Conservation (phyloP, 2,888 invertebrate genomes). For the Clivina fossor region DNA sequence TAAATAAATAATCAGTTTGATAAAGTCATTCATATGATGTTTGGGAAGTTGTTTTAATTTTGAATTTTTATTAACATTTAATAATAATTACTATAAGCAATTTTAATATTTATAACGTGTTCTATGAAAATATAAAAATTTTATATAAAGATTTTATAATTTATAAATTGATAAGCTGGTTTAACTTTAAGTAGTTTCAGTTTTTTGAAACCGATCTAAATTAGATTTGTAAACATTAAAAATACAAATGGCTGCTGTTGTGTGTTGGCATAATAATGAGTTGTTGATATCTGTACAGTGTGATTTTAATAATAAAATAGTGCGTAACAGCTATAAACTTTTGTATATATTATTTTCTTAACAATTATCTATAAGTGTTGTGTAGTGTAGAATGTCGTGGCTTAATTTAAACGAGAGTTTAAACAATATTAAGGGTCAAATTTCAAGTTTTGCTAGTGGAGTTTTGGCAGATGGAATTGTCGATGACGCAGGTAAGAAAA, state of each 20-base stretch:
- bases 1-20: too few relatives aligned
- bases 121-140: too few relatives aligned
- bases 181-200: too few relatives aligned
- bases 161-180: too few relatives aligned
- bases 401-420: constrained; percentile 67
- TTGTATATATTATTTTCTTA: neutral
- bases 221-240: constrained; percentile 21
- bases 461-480: constrained; percentile 76
- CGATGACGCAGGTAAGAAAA: constrained; percentile 60
- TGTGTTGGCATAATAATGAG: constrained; percentile 32
- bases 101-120: too few relatives aligned
- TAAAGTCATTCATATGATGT: too few relatives aligned
- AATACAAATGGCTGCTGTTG: constrained; percentile 26
- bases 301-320: constrained; percentile 14
- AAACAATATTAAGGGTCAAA: constrained; percentile 80
- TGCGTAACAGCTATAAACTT: constrained; percentile 17
- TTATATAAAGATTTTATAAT: too few relatives aligned
- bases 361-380: neutral
- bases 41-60: too few relatives aligned
- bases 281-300: constrained; percentile 21
- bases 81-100: too few relatives aligned
- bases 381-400: constrained; percentile 63
- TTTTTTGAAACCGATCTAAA: too few relatives aligned
- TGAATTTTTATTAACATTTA: too few relatives aligned
- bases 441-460: constrained; percentile 85